These are phyloP conservation scores for Sorex maritimensis DNA, from an alignment of 2,797 vertebrate genomes.

Conservation along the genomic window DNA sequence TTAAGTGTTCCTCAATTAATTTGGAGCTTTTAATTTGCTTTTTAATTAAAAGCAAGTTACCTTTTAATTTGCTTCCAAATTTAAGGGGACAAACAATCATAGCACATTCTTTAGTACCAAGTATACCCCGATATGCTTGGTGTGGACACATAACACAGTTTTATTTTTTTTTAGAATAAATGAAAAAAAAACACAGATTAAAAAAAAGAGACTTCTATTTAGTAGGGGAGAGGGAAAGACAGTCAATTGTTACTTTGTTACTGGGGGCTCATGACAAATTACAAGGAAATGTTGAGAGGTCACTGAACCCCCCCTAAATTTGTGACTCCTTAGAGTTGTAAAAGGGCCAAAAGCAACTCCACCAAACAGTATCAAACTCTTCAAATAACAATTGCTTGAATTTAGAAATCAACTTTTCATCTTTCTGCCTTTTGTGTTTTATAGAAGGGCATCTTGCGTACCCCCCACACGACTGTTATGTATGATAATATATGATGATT, in stretches of 20 bases:
- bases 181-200: too few species aligned
- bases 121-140: too few species aligned
- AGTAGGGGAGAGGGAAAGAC: neutral
- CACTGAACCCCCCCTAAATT: neutral
- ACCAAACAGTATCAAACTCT: conserved; percentile 19
- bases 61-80: too few species aligned
- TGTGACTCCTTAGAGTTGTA: neutral
- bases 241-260: neutral
- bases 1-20: too few species aligned
- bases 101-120: too few species aligned
- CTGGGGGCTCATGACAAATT: neutral
- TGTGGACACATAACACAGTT: too few species aligned
- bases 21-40: too few species aligned
- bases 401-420: neutral
- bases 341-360: neutral
- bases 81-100: too few species aligned
- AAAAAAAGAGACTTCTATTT: neutral
- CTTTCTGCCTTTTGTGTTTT: neutral
- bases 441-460: conserved; percentile 22
- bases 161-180: too few species aligned
- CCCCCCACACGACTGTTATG: neutral
- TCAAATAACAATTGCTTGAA: neutral
- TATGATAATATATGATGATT: conserved; percentile 24
- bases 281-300: neutral
- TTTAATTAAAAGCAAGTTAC: too few species aligned